Evolutionary conservation across 2,797 vertebrate genomes (phyloP), one percentile per base, ranked within the genome.

Genomic region (Amblyraja radiata): DNA sequence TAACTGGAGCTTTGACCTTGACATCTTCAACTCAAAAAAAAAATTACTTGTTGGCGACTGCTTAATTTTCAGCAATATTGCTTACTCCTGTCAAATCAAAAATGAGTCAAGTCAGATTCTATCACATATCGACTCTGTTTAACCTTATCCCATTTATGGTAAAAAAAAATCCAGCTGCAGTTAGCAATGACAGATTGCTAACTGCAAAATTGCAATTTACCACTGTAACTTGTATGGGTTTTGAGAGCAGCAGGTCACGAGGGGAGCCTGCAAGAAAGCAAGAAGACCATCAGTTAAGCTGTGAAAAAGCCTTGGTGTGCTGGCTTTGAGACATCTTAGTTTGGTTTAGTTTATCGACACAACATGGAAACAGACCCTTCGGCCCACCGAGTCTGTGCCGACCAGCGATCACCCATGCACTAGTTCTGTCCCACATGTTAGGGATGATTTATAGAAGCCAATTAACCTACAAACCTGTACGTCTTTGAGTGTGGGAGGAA

Each of bases 1-100:
- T 32, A n/a, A 65, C 84, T 65, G 84, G 14, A 88, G n/a, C 68
- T 68, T 88, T 88, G 84, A 88, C n/a, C 32, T 88, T 68, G 65
- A 16, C 65, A 68, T 11, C 10, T 11, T 68, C 1, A 11, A 86
- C n/a, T 32, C 9, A 16, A 68, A 36, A 28, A 36, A 8, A 18
- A 25, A 23, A 58, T 11, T 13, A 1, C 16, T 0, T 16, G 63
- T 36, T 88, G 16, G n/a, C 61, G 2, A 18, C 61, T 32, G 21
- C 14, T 36, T n/a, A 14, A 5, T 63, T n/a, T 61, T 84, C 54
- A 84, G n/a, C 54, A 84, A 84, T 63, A 84, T 18, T 86, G 1
- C 1, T 65, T 63, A 14, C 14, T 23, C n/a, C 28, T 65, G n/a
- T 68, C 32, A 65, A 65, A 65, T 32, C 11, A 63, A 32, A 65